phyloP scores from a whole-genome alignment of 2,797 vertebrate species.

The Orestias chungarensis region DNA sequence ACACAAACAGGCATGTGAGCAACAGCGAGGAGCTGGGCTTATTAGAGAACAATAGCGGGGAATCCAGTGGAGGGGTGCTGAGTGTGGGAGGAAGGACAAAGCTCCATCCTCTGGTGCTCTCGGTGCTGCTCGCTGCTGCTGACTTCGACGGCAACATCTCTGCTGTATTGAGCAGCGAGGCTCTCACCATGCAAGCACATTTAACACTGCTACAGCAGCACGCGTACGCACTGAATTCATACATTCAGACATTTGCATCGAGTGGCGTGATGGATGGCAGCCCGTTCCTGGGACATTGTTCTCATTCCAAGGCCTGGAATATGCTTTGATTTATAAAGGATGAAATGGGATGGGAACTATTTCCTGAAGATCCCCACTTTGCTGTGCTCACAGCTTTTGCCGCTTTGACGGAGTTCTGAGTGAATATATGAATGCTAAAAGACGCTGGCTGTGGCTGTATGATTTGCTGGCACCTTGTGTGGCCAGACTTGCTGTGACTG shows the following conservation, averaged over 20 bases:
- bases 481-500: constrained; percentile 32
- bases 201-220: constrained; percentile 14
- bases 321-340: constrained; percentile 74
- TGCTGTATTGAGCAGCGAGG: constrained; percentile 66
- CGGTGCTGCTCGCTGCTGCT: constrained; percentile 28
- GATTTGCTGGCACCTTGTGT: constrained; percentile 37
- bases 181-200: constrained; percentile 41
- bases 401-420: constrained; percentile 69
- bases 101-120: constrained; percentile 45
- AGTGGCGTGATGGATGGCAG: constrained; percentile 47
- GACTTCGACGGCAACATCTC: constrained; percentile 20
- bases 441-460: constrained; percentile 25
- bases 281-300: constrained; percentile 64
- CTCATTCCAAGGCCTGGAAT: constrained; percentile 57
- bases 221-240: no score
- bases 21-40: constrained; percentile 62
- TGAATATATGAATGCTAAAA: constrained; percentile 76
- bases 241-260: constrained; percentile 26
- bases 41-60: constrained; percentile 76
- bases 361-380: constrained; percentile 62
- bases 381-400: constrained; percentile 57
- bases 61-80: constrained; percentile 58
- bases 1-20: constrained; percentile 71
- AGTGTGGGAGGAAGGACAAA: constrained; percentile 67
- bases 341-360: constrained; percentile 69